Conservation (phyloP, 1,140 invertebrate species). For the Lanistes nyassanus region DNA sequence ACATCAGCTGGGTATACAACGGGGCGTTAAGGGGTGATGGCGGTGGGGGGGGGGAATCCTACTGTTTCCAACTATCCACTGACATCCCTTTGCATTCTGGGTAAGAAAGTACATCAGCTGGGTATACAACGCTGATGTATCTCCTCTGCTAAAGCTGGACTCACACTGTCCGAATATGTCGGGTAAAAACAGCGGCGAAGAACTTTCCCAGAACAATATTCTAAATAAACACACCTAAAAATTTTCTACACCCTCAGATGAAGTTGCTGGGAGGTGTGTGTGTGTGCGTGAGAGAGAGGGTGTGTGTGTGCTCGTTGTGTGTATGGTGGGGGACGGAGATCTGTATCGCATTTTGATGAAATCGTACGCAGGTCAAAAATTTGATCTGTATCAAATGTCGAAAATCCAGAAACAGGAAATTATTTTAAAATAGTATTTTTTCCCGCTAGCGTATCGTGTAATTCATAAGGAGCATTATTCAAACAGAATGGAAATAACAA, state of each 20-base stretch:
- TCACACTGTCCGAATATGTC: not conserved
- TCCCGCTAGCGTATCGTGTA: not conserved
- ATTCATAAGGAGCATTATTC: not conserved
- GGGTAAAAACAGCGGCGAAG: not conserved
- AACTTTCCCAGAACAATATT: not conserved
- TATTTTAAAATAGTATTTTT: not conserved
- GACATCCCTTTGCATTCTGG: too few relatives aligned
- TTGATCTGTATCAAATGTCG: not conserved
- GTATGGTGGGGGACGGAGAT: not conserved
- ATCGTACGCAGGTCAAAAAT: too few relatives aligned
- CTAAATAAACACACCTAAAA: not conserved
- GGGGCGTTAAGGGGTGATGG: too few relatives aligned
- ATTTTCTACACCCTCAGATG: not conserved
- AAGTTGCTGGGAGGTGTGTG: not conserved
- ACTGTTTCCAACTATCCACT: too few relatives aligned
- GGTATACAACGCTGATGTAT: too few relatives aligned
- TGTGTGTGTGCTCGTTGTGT: slow-evolving; percentile 3
- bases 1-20: too few relatives aligned
- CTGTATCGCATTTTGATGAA: too few relatives aligned
- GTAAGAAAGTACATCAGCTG: too few relatives aligned
- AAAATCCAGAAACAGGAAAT: not conserved
- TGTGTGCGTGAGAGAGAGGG: not conserved
- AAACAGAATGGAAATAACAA: not conserved
- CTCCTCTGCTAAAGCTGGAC: too few relatives aligned
- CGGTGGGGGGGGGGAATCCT: too few relatives aligned